phyloP scores from a whole-genome alignment of 2,888 invertebrate species.

The Nemapogon koenigi region DNA sequence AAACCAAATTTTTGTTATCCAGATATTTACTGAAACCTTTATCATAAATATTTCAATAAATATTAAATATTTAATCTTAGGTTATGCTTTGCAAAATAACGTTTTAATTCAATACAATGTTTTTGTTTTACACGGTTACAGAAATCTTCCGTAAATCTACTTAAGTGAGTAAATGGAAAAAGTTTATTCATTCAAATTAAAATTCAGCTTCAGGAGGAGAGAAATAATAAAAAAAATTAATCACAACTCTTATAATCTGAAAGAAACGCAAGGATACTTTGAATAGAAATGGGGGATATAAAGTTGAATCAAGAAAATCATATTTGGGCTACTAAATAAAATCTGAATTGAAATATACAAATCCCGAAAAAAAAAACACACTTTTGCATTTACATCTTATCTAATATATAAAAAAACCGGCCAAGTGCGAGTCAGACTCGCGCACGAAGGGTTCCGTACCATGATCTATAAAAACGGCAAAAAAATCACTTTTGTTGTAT shows the following conservation, averaged over 20 bases:
- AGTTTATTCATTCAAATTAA: constrained; percentile 10
- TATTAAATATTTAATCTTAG: too few relatives aligned
- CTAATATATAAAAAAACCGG: too few relatives aligned
- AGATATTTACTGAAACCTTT: too few relatives aligned
- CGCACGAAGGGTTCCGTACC: too few relatives aligned
- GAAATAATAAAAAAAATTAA: constrained; percentile 2
- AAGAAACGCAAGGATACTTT: constrained; percentile 3
- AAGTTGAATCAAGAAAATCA: too few relatives aligned
- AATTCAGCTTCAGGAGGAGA: constrained; percentile 4
- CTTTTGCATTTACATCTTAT: not conserved
- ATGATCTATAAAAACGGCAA: too few relatives aligned
- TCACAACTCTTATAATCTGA: constrained; percentile 2
- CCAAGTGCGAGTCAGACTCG: too few relatives aligned
- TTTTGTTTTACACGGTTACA: not conserved
- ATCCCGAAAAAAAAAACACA: not conserved
- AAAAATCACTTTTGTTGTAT: too few relatives aligned
- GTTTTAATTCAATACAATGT: too few relatives aligned
- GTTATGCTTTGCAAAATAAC: too few relatives aligned
- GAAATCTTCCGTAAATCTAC: constrained; percentile 6
- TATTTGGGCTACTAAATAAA: not conserved
- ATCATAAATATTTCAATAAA: too few relatives aligned
- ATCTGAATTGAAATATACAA: not conserved
- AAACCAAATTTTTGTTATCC: too few relatives aligned
- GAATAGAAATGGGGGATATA: constrained; percentile 7
- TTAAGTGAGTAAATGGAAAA: constrained; percentile 10